Percentiles rank a stretch among this genome's conserved stretches.
Evolutionary conservation across 1,140 invertebrate species (phyloP).

Genomic region (Drosophila pallidifrons): DNA sequence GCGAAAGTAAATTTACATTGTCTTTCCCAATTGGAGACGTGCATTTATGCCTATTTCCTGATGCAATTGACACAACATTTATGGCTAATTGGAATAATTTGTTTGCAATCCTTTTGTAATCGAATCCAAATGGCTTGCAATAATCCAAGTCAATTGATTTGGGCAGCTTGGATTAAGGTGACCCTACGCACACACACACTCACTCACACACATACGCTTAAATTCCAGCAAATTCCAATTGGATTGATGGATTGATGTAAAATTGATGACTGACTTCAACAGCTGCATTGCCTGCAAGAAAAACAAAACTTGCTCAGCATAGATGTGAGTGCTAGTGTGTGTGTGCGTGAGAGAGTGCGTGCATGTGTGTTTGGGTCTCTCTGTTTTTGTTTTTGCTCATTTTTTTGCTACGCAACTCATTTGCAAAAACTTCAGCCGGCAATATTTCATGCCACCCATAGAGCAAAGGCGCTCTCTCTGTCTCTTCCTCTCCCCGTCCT

Average conservation of each 20-base stretch:
- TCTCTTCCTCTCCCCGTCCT: neutral
- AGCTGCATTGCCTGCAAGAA: constrained; percentile 27
- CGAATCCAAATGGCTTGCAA: constrained; percentile 35
- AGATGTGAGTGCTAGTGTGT: neutral
- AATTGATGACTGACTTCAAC: constrained; percentile 50
- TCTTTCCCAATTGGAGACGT: no score
- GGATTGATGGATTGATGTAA: constrained; percentile 47
- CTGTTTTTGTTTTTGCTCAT: constrained; percentile 35
- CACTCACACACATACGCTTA: neutral
- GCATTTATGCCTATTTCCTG: no score
- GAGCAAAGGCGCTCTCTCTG: constrained; percentile 35
- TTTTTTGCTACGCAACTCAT: constrained; percentile 74
- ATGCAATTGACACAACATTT: no score
- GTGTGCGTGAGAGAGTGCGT: neutral
- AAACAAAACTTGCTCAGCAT: constrained; percentile 11
- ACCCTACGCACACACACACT: constrained; percentile 1
- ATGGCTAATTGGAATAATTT: constrained; percentile 25
- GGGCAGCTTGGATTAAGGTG: constrained; percentile 22
- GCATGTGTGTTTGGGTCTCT: constrained; percentile 22
- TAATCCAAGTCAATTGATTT: constrained; percentile 49
- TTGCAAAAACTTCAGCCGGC: constrained; percentile 77
- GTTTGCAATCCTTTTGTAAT: constrained; percentile 17
- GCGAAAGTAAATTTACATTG: no score
- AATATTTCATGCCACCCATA: constrained; percentile 82
- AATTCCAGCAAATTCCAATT: constrained; percentile 13